Evolutionary conservation across 92 coral and sea anemone genomes (phyloP).

Genomic region (Phymanthus crucifer): DNA sequence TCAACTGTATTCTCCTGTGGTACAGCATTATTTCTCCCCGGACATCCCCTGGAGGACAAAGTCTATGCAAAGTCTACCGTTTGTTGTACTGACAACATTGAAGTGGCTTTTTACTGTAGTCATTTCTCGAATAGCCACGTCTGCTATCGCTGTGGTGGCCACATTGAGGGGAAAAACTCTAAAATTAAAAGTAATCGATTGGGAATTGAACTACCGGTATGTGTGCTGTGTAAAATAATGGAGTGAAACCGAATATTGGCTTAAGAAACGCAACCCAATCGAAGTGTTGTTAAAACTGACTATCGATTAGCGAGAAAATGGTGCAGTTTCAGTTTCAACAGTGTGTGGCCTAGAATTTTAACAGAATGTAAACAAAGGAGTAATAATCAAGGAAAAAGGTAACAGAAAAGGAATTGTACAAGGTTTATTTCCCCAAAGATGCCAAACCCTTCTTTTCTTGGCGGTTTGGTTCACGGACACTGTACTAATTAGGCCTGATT

Average conservation of each 20-base stretch:
- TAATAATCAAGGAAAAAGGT: too few relatives aligned
- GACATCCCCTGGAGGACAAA: constrained; percentile 47
- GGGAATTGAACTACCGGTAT: background rate
- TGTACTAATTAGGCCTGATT: too few relatives aligned
- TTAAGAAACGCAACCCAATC: background rate
- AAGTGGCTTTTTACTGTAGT: constrained; percentile 41
- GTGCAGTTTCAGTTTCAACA: too few relatives aligned
- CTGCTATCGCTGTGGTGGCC: constrained; percentile 45
- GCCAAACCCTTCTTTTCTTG: too few relatives aligned
- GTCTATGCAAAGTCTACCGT: constrained; percentile 31
- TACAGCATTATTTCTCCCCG: constrained; percentile 43
- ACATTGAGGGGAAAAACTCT: background rate
- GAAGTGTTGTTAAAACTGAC: background rate
- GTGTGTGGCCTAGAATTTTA: too few relatives aligned
- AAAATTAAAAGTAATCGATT: background rate
- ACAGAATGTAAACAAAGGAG: too few relatives aligned
- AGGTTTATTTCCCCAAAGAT: too few relatives aligned
- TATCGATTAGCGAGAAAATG: too few relatives aligned
- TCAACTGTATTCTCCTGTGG: constrained; percentile 54
- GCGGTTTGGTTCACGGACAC: too few relatives aligned
- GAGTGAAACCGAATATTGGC: background rate
- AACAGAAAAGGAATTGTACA: too few relatives aligned
- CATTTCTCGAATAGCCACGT: constrained; percentile 7
- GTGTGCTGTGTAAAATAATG: background rate
- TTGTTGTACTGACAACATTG: constrained; percentile 37